Evolutionary conservation across 2,797 vertebrate species (phyloP).

Genomic region (Notolabrus celidotus): DNA sequence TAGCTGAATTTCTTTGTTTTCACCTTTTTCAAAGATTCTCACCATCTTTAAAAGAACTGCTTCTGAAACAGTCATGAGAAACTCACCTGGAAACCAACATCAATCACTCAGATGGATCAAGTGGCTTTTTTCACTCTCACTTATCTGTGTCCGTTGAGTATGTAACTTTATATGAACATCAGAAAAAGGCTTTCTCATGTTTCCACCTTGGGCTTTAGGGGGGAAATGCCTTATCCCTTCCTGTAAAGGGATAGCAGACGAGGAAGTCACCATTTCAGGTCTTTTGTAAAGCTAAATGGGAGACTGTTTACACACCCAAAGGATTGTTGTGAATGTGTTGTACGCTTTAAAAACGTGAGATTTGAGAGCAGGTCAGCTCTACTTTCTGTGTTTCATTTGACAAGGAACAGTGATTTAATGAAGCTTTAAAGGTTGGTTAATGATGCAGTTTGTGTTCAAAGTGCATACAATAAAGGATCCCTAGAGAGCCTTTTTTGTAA

Average conservation of each 20-base stretch:
- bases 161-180: constrained; percentile 68
- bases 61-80: constrained; percentile 22
- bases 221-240: constrained; percentile 77
- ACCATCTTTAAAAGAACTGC: neutral
- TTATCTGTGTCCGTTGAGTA: constrained; percentile 64
- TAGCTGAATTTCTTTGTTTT: constrained; percentile 10
- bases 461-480: neutral
- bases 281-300: constrained; percentile 66
- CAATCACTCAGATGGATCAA: constrained; percentile 38
- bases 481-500: too few species aligned
- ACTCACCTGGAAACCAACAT: constrained; percentile 34
- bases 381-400: neutral
- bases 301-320: constrained; percentile 52
- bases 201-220: constrained; percentile 73
- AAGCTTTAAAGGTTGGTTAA: neutral
- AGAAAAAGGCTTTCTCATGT: constrained; percentile 70
- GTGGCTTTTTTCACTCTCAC: constrained; percentile 39
- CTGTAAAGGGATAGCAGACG: constrained; percentile 77
- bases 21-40: constrained; percentile 17
- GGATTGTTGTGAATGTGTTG: constrained; percentile 19
- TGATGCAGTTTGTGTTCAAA: neutral
- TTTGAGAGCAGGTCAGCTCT: neutral
- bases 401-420: neutral
- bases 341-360: constrained; percentile 7
- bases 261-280: constrained; percentile 72